Conservation (phyloP, 1,140 invertebrate species). For the Diorhabda carinulata region DNA sequence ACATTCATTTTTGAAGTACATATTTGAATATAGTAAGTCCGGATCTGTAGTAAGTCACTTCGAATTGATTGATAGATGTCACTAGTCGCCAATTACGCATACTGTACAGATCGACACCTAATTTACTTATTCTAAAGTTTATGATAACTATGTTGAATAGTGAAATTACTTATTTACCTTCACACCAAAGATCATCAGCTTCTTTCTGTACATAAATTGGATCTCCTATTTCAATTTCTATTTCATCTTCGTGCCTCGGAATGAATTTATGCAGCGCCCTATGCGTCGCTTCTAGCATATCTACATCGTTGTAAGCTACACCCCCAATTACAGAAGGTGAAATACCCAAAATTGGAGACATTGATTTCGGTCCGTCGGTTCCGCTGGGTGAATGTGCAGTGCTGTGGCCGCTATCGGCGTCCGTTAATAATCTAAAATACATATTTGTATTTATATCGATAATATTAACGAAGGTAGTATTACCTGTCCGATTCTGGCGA, state of each 20-base stretch:
- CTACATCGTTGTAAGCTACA: slow-evolving; percentile 73
- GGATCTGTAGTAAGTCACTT: no score
- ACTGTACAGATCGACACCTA: no score
- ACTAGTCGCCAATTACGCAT: no score
- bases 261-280: slow-evolving; percentile 93
- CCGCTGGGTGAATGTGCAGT: slow-evolving; percentile 75
- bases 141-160: no score
- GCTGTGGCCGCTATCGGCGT: slow-evolving; percentile 83
- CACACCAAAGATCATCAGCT: slow-evolving; percentile 95
- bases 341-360: slow-evolving; percentile 63
- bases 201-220: slow-evolving; percentile 95
- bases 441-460: neutral
- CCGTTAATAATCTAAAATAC: slow-evolving; percentile 58
- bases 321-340: slow-evolving; percentile 56
- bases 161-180: slow-evolving; percentile 57
- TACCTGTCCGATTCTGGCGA: slow-evolving; percentile 75
- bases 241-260: slow-evolving; percentile 90
- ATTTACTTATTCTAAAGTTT: no score
- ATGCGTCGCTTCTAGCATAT: slow-evolving; percentile 91
- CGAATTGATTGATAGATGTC: no score
- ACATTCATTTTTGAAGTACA: no score
- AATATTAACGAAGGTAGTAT: neutral
- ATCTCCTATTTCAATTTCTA: slow-evolving; percentile 95
- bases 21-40: no score
- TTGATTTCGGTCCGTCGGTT: slow-evolving; percentile 75